Conservation (phyloP, 2,113 vertebrate genomes). For the Struthio camelus region DNA sequence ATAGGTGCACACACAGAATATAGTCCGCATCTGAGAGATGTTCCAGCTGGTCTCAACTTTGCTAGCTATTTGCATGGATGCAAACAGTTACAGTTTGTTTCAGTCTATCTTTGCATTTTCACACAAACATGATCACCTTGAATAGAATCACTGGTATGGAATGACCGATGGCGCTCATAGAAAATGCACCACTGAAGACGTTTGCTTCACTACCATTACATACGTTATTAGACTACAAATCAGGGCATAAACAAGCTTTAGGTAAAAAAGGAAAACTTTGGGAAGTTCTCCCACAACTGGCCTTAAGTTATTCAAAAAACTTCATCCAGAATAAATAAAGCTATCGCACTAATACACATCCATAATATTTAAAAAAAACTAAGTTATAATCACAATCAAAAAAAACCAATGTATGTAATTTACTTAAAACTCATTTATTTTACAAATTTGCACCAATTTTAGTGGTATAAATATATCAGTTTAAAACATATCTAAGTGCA, state of each 20-base stretch:
- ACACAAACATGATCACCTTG: accelerated
- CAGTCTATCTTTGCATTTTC: background rate
- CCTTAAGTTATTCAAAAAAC: background rate
- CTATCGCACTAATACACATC: background rate
- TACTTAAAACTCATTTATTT: background rate
- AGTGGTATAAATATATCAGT: background rate
- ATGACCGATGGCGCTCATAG: background rate
- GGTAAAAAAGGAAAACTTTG: background rate
- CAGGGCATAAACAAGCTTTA: background rate
- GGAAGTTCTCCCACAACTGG: background rate
- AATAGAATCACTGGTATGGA: background rate
- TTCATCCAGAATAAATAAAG: background rate
- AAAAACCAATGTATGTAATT: background rate
- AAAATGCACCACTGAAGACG: background rate
- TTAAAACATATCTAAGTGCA: background rate
- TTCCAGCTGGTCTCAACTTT: background rate
- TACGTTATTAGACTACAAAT: background rate
- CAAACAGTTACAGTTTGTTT: background rate
- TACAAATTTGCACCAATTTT: background rate
- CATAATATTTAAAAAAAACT: background rate
- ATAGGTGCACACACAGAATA: accelerated
- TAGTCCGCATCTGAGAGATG: background rate
- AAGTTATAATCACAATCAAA: background rate
- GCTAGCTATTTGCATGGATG: background rate
- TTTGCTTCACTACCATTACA: background rate